Base-by-base conservation (phyloP, 2,888 invertebrate species). In the Clusia tigrina region DNA sequence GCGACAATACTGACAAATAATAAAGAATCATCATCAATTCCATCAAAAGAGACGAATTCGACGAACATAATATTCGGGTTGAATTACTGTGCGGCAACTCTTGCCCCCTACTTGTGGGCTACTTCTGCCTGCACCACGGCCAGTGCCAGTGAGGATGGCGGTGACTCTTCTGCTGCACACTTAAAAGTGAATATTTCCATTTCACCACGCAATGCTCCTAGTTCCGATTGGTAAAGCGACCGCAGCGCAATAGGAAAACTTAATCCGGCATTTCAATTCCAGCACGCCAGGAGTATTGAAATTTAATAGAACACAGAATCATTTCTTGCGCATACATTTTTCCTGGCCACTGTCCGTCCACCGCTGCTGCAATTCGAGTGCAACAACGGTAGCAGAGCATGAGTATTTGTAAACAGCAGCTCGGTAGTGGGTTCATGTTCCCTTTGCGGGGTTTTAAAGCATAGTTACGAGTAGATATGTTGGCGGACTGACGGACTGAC, bases 121-220 rank as follows among this genome's bases (percentile, higher is more conserved):
- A n/a, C n/a, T n/a, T n/a, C n/a, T n/a, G n/a, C n/a, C n/a, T n/a
- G n/a, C n/a, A n/a, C n/a, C n/a, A n/a, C n/a, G n/a, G n/a, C n/a
- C n/a, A n/a, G n/a, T n/a, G n/a, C n/a, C n/a, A n/a, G n/a, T n/a
- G n/a, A n/a, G n/a, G n/a, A n/a, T n/a, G n/a, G n/a, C n/a, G n/a
- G n/a, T n/a, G n/a, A n/a, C n/a, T n/a, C n/a, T 17, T 48, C 48
- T 6, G 5, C n/a, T 52, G 20, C 23, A 23, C 37, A 10, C 52
- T n/a, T 20, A 15, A 52, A 52, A 52, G 52, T 52, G 52, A 52
- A 62, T 67, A 65, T 65, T 67, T 70, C 60, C 65, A 70, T 64
- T 68, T 67, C 67, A 67, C 37, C 65, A 58, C 56, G 54, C 66
- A 65, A 68, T 67, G 67, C 68, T 67, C 10, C 48, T n/a, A n/a